A percentile compares a stretch with the other conserved stretches of the same genome.
These are phyloP conservation scores for Drosophila falleni DNA, from an alignment of 2,888 invertebrate genomes.

Conservation along the genomic window DNA sequence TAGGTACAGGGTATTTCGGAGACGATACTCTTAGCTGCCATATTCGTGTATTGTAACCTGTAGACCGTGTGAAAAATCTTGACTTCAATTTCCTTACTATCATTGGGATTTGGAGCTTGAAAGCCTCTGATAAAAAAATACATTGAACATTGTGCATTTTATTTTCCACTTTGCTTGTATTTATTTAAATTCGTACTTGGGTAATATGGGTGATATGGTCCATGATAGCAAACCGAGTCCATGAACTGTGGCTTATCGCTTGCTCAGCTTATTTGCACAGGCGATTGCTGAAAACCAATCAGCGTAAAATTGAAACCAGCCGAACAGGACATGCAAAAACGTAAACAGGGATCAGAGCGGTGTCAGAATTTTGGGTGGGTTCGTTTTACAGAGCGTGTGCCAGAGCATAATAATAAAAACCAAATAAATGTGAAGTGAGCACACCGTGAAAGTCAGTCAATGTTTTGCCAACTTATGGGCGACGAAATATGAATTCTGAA, in stretches of 20 bases:
- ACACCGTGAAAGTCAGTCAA: constrained; percentile 47
- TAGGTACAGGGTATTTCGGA: not conserved
- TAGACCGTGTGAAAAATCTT: constrained; percentile 9
- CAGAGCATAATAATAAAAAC: constrained; percentile 72
- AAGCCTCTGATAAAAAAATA: constrained; percentile 40
- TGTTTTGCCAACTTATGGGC: constrained; percentile 60
- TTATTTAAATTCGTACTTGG: constrained; percentile 76
- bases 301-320: constrained; percentile 85
- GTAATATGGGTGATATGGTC: constrained; percentile 45
- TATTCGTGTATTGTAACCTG: not conserved
- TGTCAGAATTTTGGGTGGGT: not conserved
- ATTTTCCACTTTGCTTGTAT: constrained; percentile 79
- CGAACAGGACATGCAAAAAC: constrained; percentile 61
- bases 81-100: not conserved
- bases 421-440: constrained; percentile 59
- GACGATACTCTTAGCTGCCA: not conserved
- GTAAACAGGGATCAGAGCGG: constrained; percentile 52
- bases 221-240: constrained; percentile 48
- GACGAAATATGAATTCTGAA: constrained; percentile 69
- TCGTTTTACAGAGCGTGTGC: constrained; percentile 50
- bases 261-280: constrained; percentile 84
- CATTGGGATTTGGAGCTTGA: constrained; percentile 14
- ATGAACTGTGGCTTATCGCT: constrained; percentile 80
- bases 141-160: constrained; percentile 63
- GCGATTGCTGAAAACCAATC: constrained; percentile 85